Evolutionary conservation across 2,113 vertebrate genomes (phyloP), one percentile per base, ranked within the genome.

Genomic region (Smithornis capensis): DNA sequence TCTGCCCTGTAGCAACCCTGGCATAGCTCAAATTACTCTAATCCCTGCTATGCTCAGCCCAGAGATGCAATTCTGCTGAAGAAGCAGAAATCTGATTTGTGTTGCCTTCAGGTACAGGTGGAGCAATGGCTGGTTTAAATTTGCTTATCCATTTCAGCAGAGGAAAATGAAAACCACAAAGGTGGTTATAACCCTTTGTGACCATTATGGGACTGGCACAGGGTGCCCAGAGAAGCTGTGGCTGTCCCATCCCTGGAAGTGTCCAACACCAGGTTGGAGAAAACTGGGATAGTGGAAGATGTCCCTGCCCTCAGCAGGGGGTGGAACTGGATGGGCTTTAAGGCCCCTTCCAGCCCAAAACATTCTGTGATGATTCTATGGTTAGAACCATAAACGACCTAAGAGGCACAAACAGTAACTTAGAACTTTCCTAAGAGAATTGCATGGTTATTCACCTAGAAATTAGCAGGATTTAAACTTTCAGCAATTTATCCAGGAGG

Each of bases 1-100:
- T 45, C 22, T 31, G 62, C 37, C 7, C 0, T 6, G 5, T 1
- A 6, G 17, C 49, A 28, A 2, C 2, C 0, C 50, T 16, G 31
- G 44, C 60, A 28, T 21, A 64, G 65, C 5, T 60, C 49, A 25
- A 9, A 24, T 4, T n/a, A 21, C 50, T 2, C 9, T 10, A 14
- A 11, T 14, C 40, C 33, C 8, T 25, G 28, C 2, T 17, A 19
- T 40, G 53, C 63, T 23, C 63, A 27, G 59, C 55, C 57, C 71
- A 4, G 35, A 6, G 1, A 1, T 7, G 15, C 10, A 24, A 31
- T 10, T 8, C 31, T 1, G 13, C 47, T 29, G 47, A 64, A 45
- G 33, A 27, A 63, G 37, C 14, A 79, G 53, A 82, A 71, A 27
- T 12, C 7, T 0, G 0, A 35, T 14, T 50, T 23, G 8, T 40